These are phyloP conservation scores for Idris sp. DNA, from an alignment of 1,140 invertebrate species.

Conservation along the genomic window DNA sequence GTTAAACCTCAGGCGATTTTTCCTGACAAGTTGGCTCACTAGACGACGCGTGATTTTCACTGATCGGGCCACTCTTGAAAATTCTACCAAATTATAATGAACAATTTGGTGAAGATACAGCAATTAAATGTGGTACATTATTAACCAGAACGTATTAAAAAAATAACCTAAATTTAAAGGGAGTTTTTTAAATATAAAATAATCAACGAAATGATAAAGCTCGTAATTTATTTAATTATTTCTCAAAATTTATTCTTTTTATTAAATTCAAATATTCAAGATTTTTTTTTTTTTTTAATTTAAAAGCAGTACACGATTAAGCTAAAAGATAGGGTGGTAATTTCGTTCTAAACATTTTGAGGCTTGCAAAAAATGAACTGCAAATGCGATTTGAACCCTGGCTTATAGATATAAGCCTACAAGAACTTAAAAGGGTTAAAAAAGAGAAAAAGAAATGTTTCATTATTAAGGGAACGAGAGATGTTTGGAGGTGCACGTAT, in stretches of 20 bases:
- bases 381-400: constrained; percentile 3
- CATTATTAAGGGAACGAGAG: no score
- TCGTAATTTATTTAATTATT: no score
- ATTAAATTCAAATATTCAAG: no score
- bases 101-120: constrained; percentile 12
- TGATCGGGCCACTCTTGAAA: constrained; percentile 61
- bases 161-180: not conserved
- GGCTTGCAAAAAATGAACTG: constrained; percentile 3
- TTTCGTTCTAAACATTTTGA: no score
- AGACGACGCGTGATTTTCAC: constrained; percentile 58
- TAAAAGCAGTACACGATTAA: no score
- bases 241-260: no score
- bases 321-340: no score
- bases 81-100: constrained; percentile 43
- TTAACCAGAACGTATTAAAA: constrained; percentile 1
- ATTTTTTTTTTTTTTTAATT: no score
- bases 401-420: constrained; percentile 1
- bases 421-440: constrained; percentile 27
- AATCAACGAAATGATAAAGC: no score
- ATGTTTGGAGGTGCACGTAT: constrained; percentile 19
- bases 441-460: constrained; percentile 17
- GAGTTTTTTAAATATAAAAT: no score
- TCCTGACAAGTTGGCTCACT: constrained; percentile 20
- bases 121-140: constrained; percentile 20
- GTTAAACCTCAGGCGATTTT: constrained; percentile 38